Base-by-base conservation (phyloP, 2,888 invertebrate genomes). In the Sthenelais limicola region DNA sequence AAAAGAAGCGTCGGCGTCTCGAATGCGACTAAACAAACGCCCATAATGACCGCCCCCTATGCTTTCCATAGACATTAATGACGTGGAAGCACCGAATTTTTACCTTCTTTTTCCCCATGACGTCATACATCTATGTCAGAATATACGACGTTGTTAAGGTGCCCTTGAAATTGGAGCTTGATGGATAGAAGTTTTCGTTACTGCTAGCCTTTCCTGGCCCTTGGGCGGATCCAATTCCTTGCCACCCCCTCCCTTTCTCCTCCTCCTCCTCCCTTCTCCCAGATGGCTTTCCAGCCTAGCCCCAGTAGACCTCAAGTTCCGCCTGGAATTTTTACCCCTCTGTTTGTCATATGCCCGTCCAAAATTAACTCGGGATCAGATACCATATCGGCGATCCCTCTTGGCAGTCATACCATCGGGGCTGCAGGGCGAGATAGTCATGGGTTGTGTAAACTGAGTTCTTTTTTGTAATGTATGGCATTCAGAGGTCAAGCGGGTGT, bases 71-170 rank as follows among this genome's bases (percentile, higher is more conserved):
- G n/a, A n/a, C n/a, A n/a, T n/a, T n/a, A n/a, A n/a, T n/a, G n/a
- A n/a, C n/a, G n/a, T n/a, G n/a, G n/a, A n/a, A n/a, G n/a, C n/a
- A n/a, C n/a, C n/a, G n/a, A n/a, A n/a, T n/a, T n/a, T n/a, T n/a
- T n/a, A n/a, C n/a, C n/a, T n/a, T n/a, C n/a, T n/a, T n/a, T n/a
- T n/a, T n/a, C n/a, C n/a, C n/a, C n/a, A n/a, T n/a, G n/a, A n/a
- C 9, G 56, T 32, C 18, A n/a, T 38, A 62, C 24, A 62, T 62
- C 62, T 62, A 24, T 43, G 62, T 62, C 62, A 38, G n/a, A n/a
- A n/a, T n/a, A n/a, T n/a, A n/a, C n/a, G n/a, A 62, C 62, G 26
- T 62, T 43, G 43, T 62, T 38, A 62, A 35, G 30, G 26, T 24
- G 26, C 56, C 21, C 21, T 35, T 62, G 62, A 38, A 62, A 62